Conservation (phyloP, 2,888 invertebrate species). For the Cataglyphis albicans region DNA sequence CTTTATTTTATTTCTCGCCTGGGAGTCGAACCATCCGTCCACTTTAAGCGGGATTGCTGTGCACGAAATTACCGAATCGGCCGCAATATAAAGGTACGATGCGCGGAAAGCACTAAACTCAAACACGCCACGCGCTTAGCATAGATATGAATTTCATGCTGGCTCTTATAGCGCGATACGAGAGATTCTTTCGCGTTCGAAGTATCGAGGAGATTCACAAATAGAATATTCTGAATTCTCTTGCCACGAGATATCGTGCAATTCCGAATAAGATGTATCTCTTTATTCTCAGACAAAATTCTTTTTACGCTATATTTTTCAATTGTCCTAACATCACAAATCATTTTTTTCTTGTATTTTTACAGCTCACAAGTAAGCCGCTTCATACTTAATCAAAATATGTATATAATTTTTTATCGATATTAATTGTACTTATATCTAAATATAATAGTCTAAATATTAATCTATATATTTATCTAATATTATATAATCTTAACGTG, state of each 20-base stretch:
- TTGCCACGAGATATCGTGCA: slow-evolving; percentile 62
- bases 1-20: slow-evolving; percentile 45
- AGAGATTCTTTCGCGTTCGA: slow-evolving; percentile 70
- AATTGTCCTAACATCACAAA: not conserved
- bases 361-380: not conserved
- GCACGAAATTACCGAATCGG: slow-evolving; percentile 71
- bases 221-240: slow-evolving; percentile 73
- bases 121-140: slow-evolving; percentile 77
- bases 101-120: slow-evolving; percentile 70
- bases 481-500: not conserved
- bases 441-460: not conserved
- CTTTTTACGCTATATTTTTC: slow-evolving; percentile 22
- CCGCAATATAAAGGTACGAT: slow-evolving; percentile 72
- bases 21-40: slow-evolving; percentile 46
- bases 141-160: slow-evolving; percentile 81
- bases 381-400: not conserved
- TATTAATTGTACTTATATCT: not conserved
- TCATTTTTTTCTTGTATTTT: not conserved
- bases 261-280: slow-evolving; percentile 39
- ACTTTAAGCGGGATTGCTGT: slow-evolving; percentile 47
- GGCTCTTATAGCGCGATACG: slow-evolving; percentile 69
- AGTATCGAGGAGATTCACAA: slow-evolving; percentile 73
- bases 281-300: slow-evolving; percentile 21
- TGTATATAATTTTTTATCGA: not conserved
- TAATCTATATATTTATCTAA: not conserved